Evolutionary conservation across 2,113 vertebrate genomes (phyloP).

Genomic region (Labrus mixtus): DNA sequence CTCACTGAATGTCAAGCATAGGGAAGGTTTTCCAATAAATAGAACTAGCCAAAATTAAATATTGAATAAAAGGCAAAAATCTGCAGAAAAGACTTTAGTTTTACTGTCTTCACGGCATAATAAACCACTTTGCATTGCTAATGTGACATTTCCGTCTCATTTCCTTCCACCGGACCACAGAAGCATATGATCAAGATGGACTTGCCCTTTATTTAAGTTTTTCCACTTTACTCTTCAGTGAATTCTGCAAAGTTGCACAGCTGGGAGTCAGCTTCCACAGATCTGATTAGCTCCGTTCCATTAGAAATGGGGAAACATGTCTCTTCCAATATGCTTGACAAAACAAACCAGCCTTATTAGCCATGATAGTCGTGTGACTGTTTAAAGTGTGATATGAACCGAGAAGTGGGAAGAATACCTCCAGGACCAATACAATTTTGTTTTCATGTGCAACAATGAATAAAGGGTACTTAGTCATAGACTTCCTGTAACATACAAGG

Average conservation of each 20-base stretch:
- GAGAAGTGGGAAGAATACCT: slow-evolving; percentile 7
- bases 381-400: slow-evolving; percentile 31
- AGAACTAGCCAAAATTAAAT: slow-evolving; percentile 1
- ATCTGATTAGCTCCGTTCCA: slow-evolving; percentile 70
- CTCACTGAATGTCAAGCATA: background rate
- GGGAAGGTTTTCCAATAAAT: background rate
- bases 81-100: slow-evolving; percentile 7
- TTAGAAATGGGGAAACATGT: slow-evolving; percentile 57
- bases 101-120: slow-evolving; percentile 26
- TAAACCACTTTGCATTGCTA: slow-evolving; percentile 52
- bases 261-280: slow-evolving; percentile 45
- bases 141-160: slow-evolving; percentile 74
- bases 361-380: slow-evolving; percentile 15
- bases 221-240: slow-evolving; percentile 54
- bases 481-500: background rate
- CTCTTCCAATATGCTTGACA: slow-evolving; percentile 50
- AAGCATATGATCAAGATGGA: slow-evolving; percentile 70
- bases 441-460: background rate
- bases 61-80: slow-evolving; percentile 15
- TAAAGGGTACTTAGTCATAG: background rate
- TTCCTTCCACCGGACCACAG: slow-evolving; percentile 52
- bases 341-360: slow-evolving; percentile 46
- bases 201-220: slow-evolving; percentile 73
- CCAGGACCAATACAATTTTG: background rate
- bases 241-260: slow-evolving; percentile 58